Percentiles rank a stretch among this genome's conserved stretches.
phyloP scores from a whole-genome alignment of 2,888 invertebrate genomes.

The Busseola fusca region DNA sequence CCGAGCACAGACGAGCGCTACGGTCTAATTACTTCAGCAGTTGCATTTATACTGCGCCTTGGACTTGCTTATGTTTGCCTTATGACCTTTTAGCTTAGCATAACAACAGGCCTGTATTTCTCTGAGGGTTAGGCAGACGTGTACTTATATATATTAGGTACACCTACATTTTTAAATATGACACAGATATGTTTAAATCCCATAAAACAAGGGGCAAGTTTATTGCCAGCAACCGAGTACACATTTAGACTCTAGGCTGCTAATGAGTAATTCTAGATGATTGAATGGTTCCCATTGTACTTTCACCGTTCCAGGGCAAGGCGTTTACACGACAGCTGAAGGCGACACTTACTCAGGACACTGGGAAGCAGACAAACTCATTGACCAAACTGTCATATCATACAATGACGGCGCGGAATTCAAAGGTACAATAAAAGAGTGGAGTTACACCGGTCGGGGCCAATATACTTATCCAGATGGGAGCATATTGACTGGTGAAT shows the following conservation, averaged over 20 bases:
- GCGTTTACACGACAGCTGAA: slow-evolving; percentile 89
- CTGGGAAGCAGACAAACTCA: slow-evolving; percentile 89
- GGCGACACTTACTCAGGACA: slow-evolving; percentile 88
- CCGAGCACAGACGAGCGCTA: slow-evolving; percentile 68
- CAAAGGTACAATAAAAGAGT: slow-evolving; percentile 84
- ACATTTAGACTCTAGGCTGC: background rate
- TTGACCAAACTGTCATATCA: slow-evolving; percentile 73
- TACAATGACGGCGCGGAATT: slow-evolving; percentile 86
- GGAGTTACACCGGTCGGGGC: slow-evolving; percentile 84
- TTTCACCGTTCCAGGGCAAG: slow-evolving; percentile 76
- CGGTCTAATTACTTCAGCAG: slow-evolving; percentile 77
- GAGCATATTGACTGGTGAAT: slow-evolving; percentile 82
- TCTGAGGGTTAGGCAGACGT: background rate
- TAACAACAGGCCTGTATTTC: background rate
- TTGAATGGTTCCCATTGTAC: slow-evolving; percentile 33
- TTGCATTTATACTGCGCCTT: slow-evolving; percentile 60
- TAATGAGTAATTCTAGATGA: background rate
- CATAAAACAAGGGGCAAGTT: background rate
- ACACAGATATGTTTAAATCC: background rate
- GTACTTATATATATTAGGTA: background rate
- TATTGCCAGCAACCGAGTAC: background rate
- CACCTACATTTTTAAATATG: background rate
- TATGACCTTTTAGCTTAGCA: slow-evolving; percentile 14
- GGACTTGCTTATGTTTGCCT: slow-evolving; percentile 40
- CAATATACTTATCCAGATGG: slow-evolving; percentile 87